Percentiles rank a stretch among this genome's conserved stretches.
phyloP scores from a whole-genome alignment of 1,140 invertebrate species.

The Manduca sexta region DNA sequence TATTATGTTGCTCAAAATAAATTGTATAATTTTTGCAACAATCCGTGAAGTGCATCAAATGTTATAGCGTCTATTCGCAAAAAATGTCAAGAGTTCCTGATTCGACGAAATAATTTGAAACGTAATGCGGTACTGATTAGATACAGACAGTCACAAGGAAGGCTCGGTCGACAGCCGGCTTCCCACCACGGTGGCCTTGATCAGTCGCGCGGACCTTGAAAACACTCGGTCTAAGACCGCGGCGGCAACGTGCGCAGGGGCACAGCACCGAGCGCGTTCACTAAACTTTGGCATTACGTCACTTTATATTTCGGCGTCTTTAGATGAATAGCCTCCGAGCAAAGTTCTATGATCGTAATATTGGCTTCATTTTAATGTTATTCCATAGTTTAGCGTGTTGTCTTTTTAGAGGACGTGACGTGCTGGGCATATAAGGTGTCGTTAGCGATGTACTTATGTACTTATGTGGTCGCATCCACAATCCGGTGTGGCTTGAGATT shows the following conservation, averaged over 20 bases:
- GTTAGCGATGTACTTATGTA: slow-evolving; percentile 9
- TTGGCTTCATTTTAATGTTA: slow-evolving; percentile 26
- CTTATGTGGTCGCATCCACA: slow-evolving; percentile 8
- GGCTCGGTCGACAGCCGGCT: no score
- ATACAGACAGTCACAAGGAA: slow-evolving; percentile 6
- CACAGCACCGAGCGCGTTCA: slow-evolving; percentile 49
- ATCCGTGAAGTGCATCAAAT: background rate
- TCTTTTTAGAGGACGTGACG: background rate
- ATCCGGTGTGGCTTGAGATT: slow-evolving; percentile 24
- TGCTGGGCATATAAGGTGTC: background rate
- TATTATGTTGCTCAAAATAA: background rate
- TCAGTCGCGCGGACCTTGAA: slow-evolving; percentile 45
- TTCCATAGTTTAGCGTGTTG: slow-evolving; percentile 10
- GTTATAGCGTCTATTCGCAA: no score
- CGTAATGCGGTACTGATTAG: slow-evolving; percentile 4
- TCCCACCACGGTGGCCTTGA: slow-evolving; percentile 44
- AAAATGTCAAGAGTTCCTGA: background rate
- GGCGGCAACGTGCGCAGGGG: slow-evolving; percentile 24
- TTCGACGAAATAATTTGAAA: slow-evolving; percentile 2
- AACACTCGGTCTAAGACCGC: slow-evolving; percentile 29
- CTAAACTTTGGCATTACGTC: slow-evolving; percentile 65
- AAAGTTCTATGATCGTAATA: slow-evolving; percentile 44
- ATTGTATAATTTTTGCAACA: background rate
- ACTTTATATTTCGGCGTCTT: slow-evolving; percentile 46
- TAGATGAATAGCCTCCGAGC: slow-evolving; percentile 45